A percentile compares a stretch with the other conserved stretches of the same genome.
These are phyloP conservation scores for Sternotherus odoratus DNA, from an alignment of 2,797 vertebrate species.

Conservation along the genomic window DNA sequence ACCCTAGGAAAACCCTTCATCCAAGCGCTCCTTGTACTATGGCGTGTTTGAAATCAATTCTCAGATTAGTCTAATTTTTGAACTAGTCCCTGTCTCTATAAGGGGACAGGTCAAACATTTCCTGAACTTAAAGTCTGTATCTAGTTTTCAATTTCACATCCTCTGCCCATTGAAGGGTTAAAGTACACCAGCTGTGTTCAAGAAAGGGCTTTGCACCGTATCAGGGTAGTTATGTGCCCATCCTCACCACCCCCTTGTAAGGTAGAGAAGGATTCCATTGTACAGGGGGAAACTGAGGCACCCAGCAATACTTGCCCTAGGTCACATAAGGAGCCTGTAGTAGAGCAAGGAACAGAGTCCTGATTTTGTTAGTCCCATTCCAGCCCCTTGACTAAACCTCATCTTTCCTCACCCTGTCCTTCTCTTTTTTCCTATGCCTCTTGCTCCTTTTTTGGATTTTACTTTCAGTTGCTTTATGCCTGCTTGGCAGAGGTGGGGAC, in stretches of 20 bases:
- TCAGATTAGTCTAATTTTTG: not conserved
- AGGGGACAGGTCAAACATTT: not conserved
- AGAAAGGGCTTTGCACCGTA: not conserved
- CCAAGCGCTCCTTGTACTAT: not conserved
- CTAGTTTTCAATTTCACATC: not conserved
- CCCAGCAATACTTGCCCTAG: not conserved
- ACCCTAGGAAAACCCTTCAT: not conserved
- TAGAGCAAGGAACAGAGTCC: not conserved
- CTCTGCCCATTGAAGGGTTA: not conserved
- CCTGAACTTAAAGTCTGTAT: not conserved
- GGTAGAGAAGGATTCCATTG: not conserved
- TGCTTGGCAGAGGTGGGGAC: slow-evolving; percentile 25
- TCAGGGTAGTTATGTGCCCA: not conserved
- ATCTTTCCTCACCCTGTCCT: not conserved
- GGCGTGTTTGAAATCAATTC: not conserved
- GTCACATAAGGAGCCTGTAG: not conserved
- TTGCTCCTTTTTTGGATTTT: slow-evolving; percentile 18
- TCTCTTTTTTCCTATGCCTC: slow-evolving; percentile 25
- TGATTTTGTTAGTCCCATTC: not conserved
- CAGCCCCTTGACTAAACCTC: not conserved
- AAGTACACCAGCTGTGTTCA: not conserved
- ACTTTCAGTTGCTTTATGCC: slow-evolving; percentile 9
- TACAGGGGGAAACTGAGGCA: not conserved
- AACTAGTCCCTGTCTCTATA: not conserved
- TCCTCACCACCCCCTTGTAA: not conserved